phyloP scores from a whole-genome alignment of 2,113 vertebrate species.

The Anarrhichthys ocellatus region DNA sequence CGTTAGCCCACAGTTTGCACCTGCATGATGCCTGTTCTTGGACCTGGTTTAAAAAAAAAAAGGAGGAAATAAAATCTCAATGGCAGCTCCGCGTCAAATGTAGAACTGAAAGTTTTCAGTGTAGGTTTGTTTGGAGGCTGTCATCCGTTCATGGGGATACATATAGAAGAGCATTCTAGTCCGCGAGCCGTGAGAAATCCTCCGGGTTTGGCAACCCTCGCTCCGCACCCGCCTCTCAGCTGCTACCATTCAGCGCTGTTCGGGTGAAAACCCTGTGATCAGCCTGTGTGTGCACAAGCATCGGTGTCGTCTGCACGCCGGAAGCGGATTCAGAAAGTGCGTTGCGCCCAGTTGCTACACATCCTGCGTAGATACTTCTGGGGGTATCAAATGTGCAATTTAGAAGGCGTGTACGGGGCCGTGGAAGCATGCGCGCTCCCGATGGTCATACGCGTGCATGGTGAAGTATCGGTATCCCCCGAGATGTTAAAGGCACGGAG shows the following conservation, averaged over 20 bases:
- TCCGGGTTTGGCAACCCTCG: slow-evolving; percentile 68
- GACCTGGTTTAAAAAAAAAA: slow-evolving; percentile 28
- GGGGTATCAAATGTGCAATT: slow-evolving; percentile 62
- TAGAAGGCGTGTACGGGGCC: slow-evolving; percentile 39
- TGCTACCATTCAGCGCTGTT: slow-evolving; percentile 79
- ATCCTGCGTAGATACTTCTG: slow-evolving; percentile 72
- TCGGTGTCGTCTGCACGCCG: slow-evolving; percentile 78
- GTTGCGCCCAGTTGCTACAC: slow-evolving; percentile 79
- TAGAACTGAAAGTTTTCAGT: slow-evolving; percentile 80
- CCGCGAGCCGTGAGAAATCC: slow-evolving; percentile 77
- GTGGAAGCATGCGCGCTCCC: slow-evolving; percentile 54
- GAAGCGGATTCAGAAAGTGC: slow-evolving; percentile 79
- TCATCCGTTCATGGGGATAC: slow-evolving; percentile 78
- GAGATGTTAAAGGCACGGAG: slow-evolving; percentile 47
- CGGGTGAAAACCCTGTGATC: slow-evolving; percentile 76
- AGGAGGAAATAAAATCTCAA: slow-evolving; percentile 50
- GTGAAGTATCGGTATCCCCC: slow-evolving; percentile 29
- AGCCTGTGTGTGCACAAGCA: slow-evolving; percentile 72
- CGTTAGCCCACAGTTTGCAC: slow-evolving; percentile 77
- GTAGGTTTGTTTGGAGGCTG: slow-evolving; percentile 71
- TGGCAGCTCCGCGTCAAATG: slow-evolving; percentile 75
- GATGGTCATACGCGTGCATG: slow-evolving; percentile 35
- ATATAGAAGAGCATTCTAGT: slow-evolving; percentile 71
- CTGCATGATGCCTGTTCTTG: slow-evolving; percentile 76
- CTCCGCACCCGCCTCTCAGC: slow-evolving; percentile 72